Evolutionary conservation across 2,888 invertebrate genomes (phyloP).

Genomic region (Sesia bembeciformis): DNA sequence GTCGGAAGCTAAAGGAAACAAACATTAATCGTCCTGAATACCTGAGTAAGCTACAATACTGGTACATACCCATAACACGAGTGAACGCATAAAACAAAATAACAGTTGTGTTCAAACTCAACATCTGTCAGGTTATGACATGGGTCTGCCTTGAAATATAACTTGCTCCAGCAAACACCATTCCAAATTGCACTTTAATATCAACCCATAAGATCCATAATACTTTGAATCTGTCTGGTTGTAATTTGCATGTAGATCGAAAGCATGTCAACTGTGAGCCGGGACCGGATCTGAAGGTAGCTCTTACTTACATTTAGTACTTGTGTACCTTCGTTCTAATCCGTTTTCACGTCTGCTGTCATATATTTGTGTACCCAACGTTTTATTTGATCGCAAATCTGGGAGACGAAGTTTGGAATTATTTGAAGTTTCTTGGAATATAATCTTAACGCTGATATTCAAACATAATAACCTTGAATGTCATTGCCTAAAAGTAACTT

Average conservation of each 20-base stretch:
- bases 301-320: conserved; percentile 1
- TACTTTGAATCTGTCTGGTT: not conserved
- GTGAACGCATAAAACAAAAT: not conserved
- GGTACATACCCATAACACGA: not conserved
- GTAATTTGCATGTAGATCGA: conserved; percentile 8
- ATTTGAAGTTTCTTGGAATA: too few species aligned
- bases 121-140: conserved; percentile 20
- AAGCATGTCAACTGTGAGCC: conserved; percentile 5
- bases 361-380: not conserved
- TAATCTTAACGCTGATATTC: too few species aligned
- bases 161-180: not conserved
- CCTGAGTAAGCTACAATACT: too few species aligned
- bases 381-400: not conserved
- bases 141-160: conserved; percentile 1
- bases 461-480: too few species aligned
- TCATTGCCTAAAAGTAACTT: too few species aligned
- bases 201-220: not conserved
- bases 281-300: not conserved
- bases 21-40: too few species aligned
- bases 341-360: not conserved
- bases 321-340: conserved; percentile 1
- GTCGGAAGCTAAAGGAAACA: too few species aligned
- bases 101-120: conserved; percentile 17
- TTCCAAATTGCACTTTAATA: not conserved
- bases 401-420: too few species aligned